Percentiles rank a stretch among this genome's conserved stretches.
phyloP scores from a whole-genome alignment of 2,797 vertebrate genomes.

The Glossophaga mutica region DNA sequence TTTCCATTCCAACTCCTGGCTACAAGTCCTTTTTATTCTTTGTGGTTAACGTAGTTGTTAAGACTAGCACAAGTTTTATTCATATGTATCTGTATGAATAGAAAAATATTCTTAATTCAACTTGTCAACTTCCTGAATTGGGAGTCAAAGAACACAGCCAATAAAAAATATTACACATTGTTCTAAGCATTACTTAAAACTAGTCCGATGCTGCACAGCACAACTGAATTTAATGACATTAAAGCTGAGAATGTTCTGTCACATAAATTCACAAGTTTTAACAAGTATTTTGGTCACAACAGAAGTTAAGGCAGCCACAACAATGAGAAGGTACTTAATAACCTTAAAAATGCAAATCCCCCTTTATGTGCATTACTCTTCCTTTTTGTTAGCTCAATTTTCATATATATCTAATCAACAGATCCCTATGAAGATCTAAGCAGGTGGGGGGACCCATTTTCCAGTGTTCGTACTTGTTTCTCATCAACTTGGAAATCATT shows the following conservation, averaged over 20 bases:
- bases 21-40: conserved; percentile 79
- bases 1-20: conserved; percentile 77
- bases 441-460: background rate
- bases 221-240: background rate
- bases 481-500: conserved; percentile 50
- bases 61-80: conserved; percentile 52
- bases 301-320: background rate
- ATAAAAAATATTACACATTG: background rate
- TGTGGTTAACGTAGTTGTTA: conserved; percentile 68
- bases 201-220: background rate
- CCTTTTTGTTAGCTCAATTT: background rate
- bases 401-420: background rate
- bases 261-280: background rate
- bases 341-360: conserved; percentile 5
- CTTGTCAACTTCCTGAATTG: conserved; percentile 44
- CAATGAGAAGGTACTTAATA: background rate
- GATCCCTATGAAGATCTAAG: background rate
- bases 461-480: conserved; percentile 45
- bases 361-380: background rate
- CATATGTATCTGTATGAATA: conserved; percentile 21
- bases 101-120: conserved; percentile 70
- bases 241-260: background rate
- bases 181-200: conserved; percentile 25
- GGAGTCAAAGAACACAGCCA: conserved; percentile 50
- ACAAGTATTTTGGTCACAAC: background rate